Conservation (phyloP, 2,113 vertebrate species). For the Caranx melampygus region DNA sequence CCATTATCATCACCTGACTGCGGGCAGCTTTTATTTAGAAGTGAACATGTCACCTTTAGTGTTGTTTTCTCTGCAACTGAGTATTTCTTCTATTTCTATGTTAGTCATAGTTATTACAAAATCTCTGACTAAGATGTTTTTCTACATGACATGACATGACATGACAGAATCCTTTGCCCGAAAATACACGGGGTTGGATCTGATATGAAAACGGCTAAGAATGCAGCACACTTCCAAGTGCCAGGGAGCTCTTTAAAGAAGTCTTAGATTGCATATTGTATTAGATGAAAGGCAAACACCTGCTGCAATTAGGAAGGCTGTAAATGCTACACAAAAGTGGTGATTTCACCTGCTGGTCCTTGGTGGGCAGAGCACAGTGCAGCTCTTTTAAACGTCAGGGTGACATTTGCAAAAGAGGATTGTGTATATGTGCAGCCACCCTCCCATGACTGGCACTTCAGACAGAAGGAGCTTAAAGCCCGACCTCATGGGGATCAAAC, state of each 20-base stretch:
- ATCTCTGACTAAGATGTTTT: neutral
- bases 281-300: slow-evolving; percentile 31
- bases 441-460: slow-evolving; percentile 64
- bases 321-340: slow-evolving; percentile 51
- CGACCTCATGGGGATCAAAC: slow-evolving; percentile 68
- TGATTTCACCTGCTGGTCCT: slow-evolving; percentile 61
- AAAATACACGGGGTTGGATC: neutral
- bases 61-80: slow-evolving; percentile 25
- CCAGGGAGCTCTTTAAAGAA: neutral
- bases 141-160: neutral
- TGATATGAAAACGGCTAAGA: slow-evolving; percentile 6
- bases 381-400: slow-evolving; percentile 63
- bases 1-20: slow-evolving; percentile 30
- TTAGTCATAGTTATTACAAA: neutral
- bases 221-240: neutral
- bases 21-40: slow-evolving; percentile 14
- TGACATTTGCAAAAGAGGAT: slow-evolving; percentile 71
- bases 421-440: slow-evolving; percentile 53
- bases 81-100: neutral
- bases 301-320: slow-evolving; percentile 35
- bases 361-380: slow-evolving; percentile 62
- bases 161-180: neutral
- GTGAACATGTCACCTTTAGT: neutral
- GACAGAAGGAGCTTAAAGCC: slow-evolving; percentile 77
- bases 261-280: slow-evolving; percentile 28